phyloP scores from a whole-genome alignment of 2,888 invertebrate species.

The Tethea ocularis region DNA sequence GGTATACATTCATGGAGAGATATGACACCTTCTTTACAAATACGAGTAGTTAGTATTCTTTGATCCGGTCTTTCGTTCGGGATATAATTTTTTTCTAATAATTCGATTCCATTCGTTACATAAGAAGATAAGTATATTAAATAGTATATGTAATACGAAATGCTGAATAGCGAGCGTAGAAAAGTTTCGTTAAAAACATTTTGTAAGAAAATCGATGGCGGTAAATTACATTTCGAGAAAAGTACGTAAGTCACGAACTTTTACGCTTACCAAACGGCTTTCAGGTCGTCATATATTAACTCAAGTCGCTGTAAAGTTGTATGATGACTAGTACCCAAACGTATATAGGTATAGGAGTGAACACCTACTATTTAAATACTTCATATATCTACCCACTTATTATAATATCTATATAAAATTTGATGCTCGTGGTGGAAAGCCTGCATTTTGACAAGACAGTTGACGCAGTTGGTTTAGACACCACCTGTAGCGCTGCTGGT shows the following conservation, averaged over 20 bases:
- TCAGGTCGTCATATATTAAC: not conserved
- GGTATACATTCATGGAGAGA: too few species aligned
- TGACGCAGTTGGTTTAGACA: too few species aligned
- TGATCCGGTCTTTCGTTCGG: too few species aligned
- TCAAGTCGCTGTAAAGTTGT: not conserved
- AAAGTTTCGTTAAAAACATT: not conserved
- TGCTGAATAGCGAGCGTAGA: not conserved
- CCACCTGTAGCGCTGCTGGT: too few species aligned
- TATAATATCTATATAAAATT: too few species aligned
- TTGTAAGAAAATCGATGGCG: not conserved
- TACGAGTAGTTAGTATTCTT: too few species aligned
- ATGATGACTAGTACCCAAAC: not conserved
- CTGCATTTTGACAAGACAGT: too few species aligned
- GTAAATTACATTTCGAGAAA: constrained; percentile 3
- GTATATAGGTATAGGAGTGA: not conserved
- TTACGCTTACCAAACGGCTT: not conserved
- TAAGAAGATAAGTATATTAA: too few species aligned
- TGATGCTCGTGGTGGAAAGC: too few species aligned
- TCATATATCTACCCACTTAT: not conserved
- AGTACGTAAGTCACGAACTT: constrained; percentile 1
- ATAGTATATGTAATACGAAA: not conserved
- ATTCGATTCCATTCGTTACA: too few species aligned
- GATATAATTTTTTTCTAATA: too few species aligned
- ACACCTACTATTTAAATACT: not conserved
- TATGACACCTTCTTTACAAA: too few species aligned